These are phyloP conservation scores for Bombus superbus DNA, from an alignment of 1,140 invertebrate species.

Conservation along the genomic window DNA sequence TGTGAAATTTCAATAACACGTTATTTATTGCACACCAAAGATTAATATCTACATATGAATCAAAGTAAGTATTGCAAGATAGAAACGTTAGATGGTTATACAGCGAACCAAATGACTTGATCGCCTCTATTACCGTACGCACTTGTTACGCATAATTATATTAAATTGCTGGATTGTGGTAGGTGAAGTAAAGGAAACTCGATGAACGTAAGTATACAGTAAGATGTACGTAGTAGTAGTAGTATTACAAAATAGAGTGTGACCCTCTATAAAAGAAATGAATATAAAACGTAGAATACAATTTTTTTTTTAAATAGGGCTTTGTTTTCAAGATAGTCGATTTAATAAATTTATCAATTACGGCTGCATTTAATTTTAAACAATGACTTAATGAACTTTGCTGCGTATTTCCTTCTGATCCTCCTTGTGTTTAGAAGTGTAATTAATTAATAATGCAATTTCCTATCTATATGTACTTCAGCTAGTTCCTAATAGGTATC, in stretches of 20 bases:
- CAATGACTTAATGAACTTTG: too few species aligned
- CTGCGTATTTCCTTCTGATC: too few species aligned
- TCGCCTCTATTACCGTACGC: slow-evolving; percentile 54
- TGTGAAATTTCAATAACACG: slow-evolving; percentile 8
- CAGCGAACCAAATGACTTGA: slow-evolving; percentile 10
- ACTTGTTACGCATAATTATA: slow-evolving; percentile 66
- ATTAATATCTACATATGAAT: slow-evolving; percentile 21
- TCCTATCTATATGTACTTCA: not conserved
- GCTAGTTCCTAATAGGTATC: too few species aligned
- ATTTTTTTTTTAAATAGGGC: not conserved
- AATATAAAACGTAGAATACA: not conserved
- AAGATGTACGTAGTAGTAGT: not conserved
- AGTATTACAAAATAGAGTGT: not conserved
- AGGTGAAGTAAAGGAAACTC: slow-evolving; percentile 22
- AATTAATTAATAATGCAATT: not conserved
- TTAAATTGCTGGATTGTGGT: slow-evolving; percentile 45
- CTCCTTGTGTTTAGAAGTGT: not conserved
- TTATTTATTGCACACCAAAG: slow-evolving; percentile 12
- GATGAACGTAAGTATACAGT: not conserved
- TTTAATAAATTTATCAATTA: not conserved
- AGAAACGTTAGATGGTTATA: slow-evolving; percentile 32
- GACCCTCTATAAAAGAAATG: not conserved
- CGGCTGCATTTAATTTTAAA: too few species aligned
- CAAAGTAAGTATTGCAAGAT: slow-evolving; percentile 11
- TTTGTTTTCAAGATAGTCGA: not conserved